Evolutionary conservation across 2,797 vertebrate genomes (phyloP).

Genomic region (Masticophis lateralis): DNA sequence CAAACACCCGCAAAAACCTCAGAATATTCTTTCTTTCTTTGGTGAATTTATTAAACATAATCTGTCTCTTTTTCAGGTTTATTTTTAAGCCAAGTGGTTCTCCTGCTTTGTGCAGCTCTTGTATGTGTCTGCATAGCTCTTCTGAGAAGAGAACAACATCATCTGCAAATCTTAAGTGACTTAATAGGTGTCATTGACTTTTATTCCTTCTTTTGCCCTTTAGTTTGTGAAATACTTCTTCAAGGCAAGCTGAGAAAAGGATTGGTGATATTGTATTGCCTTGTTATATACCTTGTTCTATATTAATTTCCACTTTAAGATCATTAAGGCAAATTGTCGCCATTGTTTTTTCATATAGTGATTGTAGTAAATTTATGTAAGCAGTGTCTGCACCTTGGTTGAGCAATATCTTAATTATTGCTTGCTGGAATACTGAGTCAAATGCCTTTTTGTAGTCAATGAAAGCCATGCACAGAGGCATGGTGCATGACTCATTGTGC

Average conservation of each 20-base stretch:
- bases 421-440: neutral
- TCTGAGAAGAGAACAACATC: neutral
- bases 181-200: neutral
- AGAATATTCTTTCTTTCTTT: too few relatives aligned
- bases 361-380: too few relatives aligned
- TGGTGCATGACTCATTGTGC: neutral
- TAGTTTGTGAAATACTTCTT: neutral
- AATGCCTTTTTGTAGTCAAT: neutral
- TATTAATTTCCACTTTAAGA: neutral
- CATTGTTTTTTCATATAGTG: too few relatives aligned
- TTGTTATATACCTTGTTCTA: neutral
- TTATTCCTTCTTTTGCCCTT: neutral
- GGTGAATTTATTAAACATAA: too few relatives aligned
- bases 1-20: too few relatives aligned
- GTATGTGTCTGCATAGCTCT: neutral
- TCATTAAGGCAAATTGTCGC: too few relatives aligned
- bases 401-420: neutral
- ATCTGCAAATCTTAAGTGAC: neutral
- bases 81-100: neutral
- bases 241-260: neutral
- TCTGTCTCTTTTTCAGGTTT: neutral
- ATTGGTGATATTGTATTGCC: neutral
- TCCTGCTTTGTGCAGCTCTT: neutral
- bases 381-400: too few relatives aligned
- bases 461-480: neutral